phyloP scores from a whole-genome alignment of 2,113 vertebrate species.

The Zosterops lateralis region DNA sequence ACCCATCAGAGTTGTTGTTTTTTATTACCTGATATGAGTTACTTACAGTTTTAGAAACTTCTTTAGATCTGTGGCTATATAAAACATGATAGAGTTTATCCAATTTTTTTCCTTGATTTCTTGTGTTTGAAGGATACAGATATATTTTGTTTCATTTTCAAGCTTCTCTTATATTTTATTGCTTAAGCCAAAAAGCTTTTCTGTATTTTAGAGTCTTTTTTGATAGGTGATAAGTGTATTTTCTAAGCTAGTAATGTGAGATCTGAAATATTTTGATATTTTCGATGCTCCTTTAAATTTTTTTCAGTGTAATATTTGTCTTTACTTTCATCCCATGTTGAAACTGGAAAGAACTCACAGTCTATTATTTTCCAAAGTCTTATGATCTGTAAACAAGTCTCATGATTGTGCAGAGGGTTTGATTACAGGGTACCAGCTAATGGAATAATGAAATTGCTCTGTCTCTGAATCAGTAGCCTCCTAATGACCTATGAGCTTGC shows the following conservation, averaged over 20 bases:
- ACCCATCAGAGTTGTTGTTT: not conserved
- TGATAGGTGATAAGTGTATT: not conserved
- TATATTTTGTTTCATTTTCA: not conserved
- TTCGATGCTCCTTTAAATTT: not conserved
- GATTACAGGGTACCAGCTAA: slow-evolving; percentile 59
- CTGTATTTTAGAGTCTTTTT: not conserved
- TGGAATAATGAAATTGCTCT: slow-evolving; percentile 57
- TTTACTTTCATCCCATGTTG: not conserved
- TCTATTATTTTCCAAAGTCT: slow-evolving; percentile 31
- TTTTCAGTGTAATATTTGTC: not conserved
- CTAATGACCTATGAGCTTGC: slow-evolving; percentile 42
- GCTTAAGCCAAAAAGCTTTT: not conserved
- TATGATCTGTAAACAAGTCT: slow-evolving; percentile 26
- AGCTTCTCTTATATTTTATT: not conserved
- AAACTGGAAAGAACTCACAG: not conserved
- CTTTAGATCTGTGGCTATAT: not conserved
- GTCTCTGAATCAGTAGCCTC: slow-evolving; percentile 41
- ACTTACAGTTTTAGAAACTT: not conserved
- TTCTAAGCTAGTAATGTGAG: not conserved
- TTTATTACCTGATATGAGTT: not conserved
- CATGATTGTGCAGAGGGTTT: slow-evolving; percentile 33
- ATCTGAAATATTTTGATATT: not conserved
- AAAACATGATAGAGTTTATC: not conserved
- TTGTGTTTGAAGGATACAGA: not conserved
- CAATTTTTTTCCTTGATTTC: not conserved